These are phyloP conservation scores for Marronus borbonicus DNA, from an alignment of 2,888 invertebrate species.

Conservation along the genomic window DNA sequence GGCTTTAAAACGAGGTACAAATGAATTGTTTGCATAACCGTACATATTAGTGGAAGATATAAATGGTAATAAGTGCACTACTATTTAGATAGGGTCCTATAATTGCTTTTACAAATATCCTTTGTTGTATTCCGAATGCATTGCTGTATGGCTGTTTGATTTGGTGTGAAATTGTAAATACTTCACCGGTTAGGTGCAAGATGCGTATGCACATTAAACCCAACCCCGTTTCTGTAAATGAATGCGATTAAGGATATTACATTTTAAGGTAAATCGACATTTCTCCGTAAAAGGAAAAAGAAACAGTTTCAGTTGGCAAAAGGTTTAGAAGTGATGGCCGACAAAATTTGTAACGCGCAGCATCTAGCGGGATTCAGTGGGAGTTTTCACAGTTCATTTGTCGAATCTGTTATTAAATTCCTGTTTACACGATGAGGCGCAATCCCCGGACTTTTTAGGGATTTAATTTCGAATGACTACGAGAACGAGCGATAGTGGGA, in stretches of 20 bases:
- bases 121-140: conserved; percentile 11
- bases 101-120: conserved; percentile 34
- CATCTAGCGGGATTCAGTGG: conserved; percentile 31
- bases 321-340: conserved; percentile 49
- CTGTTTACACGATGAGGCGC: conserved; percentile 52
- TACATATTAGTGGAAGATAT: conserved; percentile 16
- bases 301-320: conserved; percentile 44
- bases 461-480: conserved; percentile 46
- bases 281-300: background rate
- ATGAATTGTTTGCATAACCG: conserved; percentile 27
- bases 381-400: conserved; percentile 51
- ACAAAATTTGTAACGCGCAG: conserved; percentile 18
- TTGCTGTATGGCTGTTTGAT: background rate
- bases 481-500: conserved; percentile 8
- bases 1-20: conserved; percentile 12
- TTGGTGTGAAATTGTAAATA: background rate
- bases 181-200: conserved; percentile 8
- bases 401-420: conserved; percentile 49
- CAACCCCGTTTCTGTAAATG: background rate
- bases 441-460: conserved; percentile 45
- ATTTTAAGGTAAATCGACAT: background rate
- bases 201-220: background rate
- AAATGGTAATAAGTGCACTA: background rate
- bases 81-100: background rate
- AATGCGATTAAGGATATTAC: conserved; percentile 2